Conservation (phyloP, 2,888 invertebrate genomes). For the Pedicia rivosa region DNA sequence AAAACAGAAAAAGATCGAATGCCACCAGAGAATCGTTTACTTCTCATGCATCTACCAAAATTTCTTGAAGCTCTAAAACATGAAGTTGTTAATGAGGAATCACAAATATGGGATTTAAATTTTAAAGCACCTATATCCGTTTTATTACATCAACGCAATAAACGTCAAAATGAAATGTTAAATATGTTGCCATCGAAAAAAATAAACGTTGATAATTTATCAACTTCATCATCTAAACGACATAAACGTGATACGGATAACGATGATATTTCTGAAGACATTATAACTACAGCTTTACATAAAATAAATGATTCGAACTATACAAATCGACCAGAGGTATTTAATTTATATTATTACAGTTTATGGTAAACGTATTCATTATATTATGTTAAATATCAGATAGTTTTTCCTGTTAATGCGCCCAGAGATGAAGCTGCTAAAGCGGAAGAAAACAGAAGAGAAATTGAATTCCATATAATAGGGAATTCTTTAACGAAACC, state of each 20-base stretch:
- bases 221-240: constrained; percentile 1
- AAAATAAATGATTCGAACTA: constrained; percentile 71
- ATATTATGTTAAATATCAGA: constrained; percentile 32
- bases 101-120: constrained; percentile 88
- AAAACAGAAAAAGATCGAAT: constrained; percentile 77
- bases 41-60: constrained; percentile 81
- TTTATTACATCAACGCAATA: constrained; percentile 23
- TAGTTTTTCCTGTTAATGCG: constrained; percentile 61
- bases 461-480: constrained; percentile 87
- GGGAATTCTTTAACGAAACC: constrained; percentile 80
- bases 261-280: constrained; percentile 59
- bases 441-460: constrained; percentile 71
- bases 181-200: constrained; percentile 20
- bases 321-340: constrained; percentile 37
- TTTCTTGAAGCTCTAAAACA: constrained; percentile 78
- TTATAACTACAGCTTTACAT: constrained; percentile 65
- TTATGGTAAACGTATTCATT: no score
- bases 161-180: constrained; percentile 23
- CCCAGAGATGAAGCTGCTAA: constrained; percentile 86
- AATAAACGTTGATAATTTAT: constrained; percentile 20
- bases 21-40: constrained; percentile 65
- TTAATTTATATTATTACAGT: no score
- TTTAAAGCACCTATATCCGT: constrained; percentile 42
- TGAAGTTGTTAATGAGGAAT: constrained; percentile 69
- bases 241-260: constrained; percentile 17